Evolutionary conservation across 1,140 invertebrate genomes (phyloP), one percentile per base, ranked within the genome.

Genomic region (Drosophila azteca): DNA sequence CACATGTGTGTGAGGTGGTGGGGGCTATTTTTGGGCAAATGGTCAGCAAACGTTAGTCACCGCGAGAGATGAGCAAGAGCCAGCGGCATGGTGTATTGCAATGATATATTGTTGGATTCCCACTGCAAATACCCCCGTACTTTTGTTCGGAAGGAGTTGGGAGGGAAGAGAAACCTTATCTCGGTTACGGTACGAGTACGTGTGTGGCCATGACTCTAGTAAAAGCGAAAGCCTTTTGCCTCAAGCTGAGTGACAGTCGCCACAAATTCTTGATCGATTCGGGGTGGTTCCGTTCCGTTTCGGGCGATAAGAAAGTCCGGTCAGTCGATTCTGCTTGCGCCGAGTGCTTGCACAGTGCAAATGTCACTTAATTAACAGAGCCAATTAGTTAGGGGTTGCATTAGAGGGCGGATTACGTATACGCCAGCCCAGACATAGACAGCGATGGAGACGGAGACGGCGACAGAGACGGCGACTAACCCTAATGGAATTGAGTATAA

Each of bases 21-120:
- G 58, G 74, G 77, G 66, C 74, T 75, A 70, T 80, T 85, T 84
- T 77, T 51, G 77, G 77, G 60, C 70, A 60, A 64, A 66, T 49
- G 77, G 63, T 84, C 81, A 84, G 54, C 63, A 26, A 6, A 26
- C 4, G 67, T 80, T 76, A 87, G 67, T 69, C 80, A 85, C 63
- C 49, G 31, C 51, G 39, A 52, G 3, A 63, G 45, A 64, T 69
- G 54, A 81, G 54, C 52, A 66, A 60, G 50, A 64, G 35, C 17
- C 17, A 20, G 17, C 0, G 17, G 0, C 17, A 20, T 0, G 1
- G 17, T n/a, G n/a, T 11, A 13, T 71, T 45, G 41, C 4, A 7
- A 15, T 6, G 48, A 31, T 43, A 60, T 35, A 35, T 48, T 26
- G 8, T 15, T 15, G 5, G 13, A 24, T 11, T 13, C 11, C 2